Conservation (phyloP, 1,140 invertebrate species). For the Zaprionus inermis region DNA sequence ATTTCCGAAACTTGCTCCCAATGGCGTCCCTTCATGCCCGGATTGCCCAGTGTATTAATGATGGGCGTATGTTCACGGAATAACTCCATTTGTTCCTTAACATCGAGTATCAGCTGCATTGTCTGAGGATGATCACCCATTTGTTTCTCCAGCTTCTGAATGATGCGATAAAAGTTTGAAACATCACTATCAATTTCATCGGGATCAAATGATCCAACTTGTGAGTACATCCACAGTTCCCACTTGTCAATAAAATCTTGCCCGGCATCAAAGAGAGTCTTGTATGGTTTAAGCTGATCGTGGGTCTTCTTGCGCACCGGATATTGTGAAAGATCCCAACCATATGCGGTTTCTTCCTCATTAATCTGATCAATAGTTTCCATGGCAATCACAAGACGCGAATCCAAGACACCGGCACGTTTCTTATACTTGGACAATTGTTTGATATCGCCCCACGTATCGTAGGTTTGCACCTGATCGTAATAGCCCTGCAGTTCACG, state of each 20-base stretch:
- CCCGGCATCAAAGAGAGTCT: conserved; percentile 94
- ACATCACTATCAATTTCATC: conserved; percentile 95
- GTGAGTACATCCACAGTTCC: conserved; percentile 92
- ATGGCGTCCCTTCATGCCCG: conserved; percentile 95
- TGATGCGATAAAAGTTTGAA: conserved; percentile 90
- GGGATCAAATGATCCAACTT: conserved; percentile 93
- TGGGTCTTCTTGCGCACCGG: conserved; percentile 90
- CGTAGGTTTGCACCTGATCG: conserved; percentile 93
- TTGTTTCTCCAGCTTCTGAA: conserved; percentile 95
- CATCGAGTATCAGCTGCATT: conserved; percentile 87
- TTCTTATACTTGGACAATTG: conserved; percentile 94
- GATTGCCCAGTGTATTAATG: conserved; percentile 96
- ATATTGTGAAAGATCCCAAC: conserved; percentile 95
- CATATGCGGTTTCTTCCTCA: conserved; percentile 95
- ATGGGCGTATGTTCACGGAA: conserved; percentile 96
- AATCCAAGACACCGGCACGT: conserved; percentile 90
- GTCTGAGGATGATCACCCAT: conserved; percentile 90
- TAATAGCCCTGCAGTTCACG: conserved; percentile 92
- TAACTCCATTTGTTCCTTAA: conserved; percentile 90
- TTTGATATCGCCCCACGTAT: conserved; percentile 94
- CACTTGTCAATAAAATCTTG: conserved; percentile 94
- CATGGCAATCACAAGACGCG: conserved; percentile 88
- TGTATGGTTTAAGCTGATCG: conserved; percentile 92
- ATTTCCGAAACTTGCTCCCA: conserved; percentile 98
- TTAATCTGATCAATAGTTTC: conserved; percentile 95